Evolutionary conservation across 2,797 vertebrate genomes (phyloP), one percentile per base, ranked within the genome.

Genomic region (Steatocranus sp.): DNA sequence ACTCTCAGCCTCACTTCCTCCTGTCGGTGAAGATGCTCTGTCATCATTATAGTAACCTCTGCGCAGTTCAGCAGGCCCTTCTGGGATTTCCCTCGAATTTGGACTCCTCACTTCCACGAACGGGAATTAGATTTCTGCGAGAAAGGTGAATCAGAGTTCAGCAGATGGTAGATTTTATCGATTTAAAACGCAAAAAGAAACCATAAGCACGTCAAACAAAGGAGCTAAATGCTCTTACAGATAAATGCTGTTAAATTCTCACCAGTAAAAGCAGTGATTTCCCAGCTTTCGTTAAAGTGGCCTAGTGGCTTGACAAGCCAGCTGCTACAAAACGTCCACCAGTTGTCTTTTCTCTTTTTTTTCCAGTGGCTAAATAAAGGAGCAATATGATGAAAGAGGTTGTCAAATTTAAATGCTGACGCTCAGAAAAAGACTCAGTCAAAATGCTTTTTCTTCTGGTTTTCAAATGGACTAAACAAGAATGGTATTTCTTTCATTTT

Each of bases 331-430:
- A 46, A 43, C 23, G 2, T 43, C 63, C 38, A 43, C 25, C 49
- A 83, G 53, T 78, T 63, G 34, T 43, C 7, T 66, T 23, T 46
- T 73, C 7, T 23, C 51, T 20, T 8, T 36, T n/a, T 43, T 17
- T 17, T 1, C 20, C 63, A 43, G 3, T 17, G 38, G 63, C 38
- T 85, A 82, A 76, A 77, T 66, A 84, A 85, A 84, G 66, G 30
- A 79, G 70, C 68, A 79, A 63, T 46, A 25, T 51, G 61, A 83
- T 86, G 14, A 77, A 83, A 80, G 56, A 79, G 27, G 63, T 8
- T 70, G 73, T 85, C 63, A 79, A 49, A 79, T 56, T 78, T 56
- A n/a, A 56, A 84, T 61, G 46, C 75, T 81, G 75, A 81, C 18
- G 18, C 76, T 36, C 25, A 63, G 46, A 43, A 80, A 84, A 80